Base-by-base conservation (phyloP, 2,113 vertebrate genomes). In the Chamaea fasciata region DNA sequence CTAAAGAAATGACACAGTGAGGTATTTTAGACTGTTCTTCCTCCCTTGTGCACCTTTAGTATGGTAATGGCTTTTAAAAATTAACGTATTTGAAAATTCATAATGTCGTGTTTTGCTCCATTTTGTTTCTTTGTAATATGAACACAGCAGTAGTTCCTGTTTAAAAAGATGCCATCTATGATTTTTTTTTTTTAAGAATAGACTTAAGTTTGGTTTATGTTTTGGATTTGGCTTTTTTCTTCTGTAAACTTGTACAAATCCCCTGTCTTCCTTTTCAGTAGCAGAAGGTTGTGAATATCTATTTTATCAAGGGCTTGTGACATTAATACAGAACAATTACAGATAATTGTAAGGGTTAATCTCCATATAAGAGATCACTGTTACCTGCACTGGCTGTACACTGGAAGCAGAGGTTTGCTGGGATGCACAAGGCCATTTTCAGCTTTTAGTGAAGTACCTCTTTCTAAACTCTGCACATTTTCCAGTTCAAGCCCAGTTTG, bases 291-390 rank as follows among this genome's bases (percentile, higher is more conserved):
- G 33, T 59, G 21, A 47, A 15, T 47, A 26, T 31, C 37, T 85
- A 46, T 28, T 65, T 57, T 71, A 7, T 62, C n/a, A 17, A 62
- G 41, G 60, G 65, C 64, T 94, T 46, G 46, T 62, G 69, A 23
- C 39, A 41, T 49, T 20, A 44, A 44, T 42, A 46, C 33, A 63
- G 33, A 53, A 9, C n/a, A 14, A 8, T 13, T 22, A 7, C 3
- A 42, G 2, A 0, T 16, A 8, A 56, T 41, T 55, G 21, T 47
- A 30, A 68, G 37, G 46, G 19, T 73, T 60, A 52, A 47, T 31
- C 62, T 74, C 33, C 5, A 2, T 21, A 0, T 39, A 20, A 57
- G 37, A 7, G 11, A 21, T 8, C 6, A 4, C 33, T 33, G 2
- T 87, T 23, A 11, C 41, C 64, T 87, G 37, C 41, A 30, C 39